Conservation (phyloP, 2,888 invertebrate genomes). For the Drosophila leonis region DNA sequence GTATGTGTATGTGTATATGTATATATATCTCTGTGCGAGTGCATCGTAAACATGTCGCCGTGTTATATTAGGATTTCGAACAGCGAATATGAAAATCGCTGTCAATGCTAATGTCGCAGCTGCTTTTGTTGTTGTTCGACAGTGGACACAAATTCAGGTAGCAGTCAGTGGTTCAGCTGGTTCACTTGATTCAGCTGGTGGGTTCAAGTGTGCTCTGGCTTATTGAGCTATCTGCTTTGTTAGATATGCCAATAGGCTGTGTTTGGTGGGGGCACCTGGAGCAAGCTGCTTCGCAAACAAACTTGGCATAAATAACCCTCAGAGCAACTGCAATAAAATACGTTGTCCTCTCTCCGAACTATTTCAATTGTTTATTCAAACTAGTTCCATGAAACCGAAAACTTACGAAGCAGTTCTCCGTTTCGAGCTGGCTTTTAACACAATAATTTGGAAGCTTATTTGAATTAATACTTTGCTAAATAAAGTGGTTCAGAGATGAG, state of each 20-base stretch:
- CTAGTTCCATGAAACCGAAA: conserved; percentile 2
- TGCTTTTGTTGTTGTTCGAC: background rate
- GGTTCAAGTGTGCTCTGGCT: conserved; percentile 4
- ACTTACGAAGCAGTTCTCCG: background rate
- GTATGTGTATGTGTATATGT: background rate
- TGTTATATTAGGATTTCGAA: conserved; percentile 66
- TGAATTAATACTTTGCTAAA: background rate
- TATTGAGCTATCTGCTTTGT: conserved; percentile 4
- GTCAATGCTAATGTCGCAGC: conserved; percentile 35
- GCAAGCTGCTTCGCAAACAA: background rate
- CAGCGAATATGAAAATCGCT: conserved; percentile 56
- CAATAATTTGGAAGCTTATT: background rate
- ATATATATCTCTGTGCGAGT: conserved; percentile 27
- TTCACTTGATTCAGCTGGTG: background rate
- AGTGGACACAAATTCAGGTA: background rate
- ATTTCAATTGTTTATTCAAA: conserved; percentile 8
- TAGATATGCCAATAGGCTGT: background rate
- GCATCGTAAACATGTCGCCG: conserved; percentile 73
- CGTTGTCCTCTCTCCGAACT: background rate
- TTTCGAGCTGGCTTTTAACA: background rate
- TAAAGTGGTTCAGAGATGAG: background rate
- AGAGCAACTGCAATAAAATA: background rate
- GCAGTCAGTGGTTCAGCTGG: background rate
- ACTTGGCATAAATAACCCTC: conserved; percentile 2
- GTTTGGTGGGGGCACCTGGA: background rate